phyloP scores from a whole-genome alignment of 2,113 vertebrate genomes.

The Microcebus jonahi region DNA sequence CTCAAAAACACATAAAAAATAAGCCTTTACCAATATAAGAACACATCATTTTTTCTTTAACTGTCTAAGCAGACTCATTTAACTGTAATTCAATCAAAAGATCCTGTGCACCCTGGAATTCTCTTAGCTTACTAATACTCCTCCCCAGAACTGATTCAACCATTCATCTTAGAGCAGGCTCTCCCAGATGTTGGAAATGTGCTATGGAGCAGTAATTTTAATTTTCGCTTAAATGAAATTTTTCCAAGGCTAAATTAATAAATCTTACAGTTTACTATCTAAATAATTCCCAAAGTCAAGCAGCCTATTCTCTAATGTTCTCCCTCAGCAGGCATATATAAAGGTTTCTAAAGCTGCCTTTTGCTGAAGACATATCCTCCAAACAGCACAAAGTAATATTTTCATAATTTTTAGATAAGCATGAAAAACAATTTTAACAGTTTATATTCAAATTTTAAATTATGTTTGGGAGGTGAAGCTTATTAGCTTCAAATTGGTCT shows the following conservation, averaged over 20 bases:
- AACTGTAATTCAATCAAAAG: slow-evolving; percentile 11
- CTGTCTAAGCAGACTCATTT: neutral
- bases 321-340: neutral
- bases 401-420: slow-evolving; percentile 5
- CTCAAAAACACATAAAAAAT: slow-evolving; percentile 33
- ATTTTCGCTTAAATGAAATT: slow-evolving; percentile 9
- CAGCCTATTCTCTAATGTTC: slow-evolving; percentile 23
- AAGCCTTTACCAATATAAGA: neutral
- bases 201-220: neutral
- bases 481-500: neutral
- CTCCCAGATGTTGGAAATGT: neutral
- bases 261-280: slow-evolving; percentile 5
- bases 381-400: slow-evolving; percentile 14
- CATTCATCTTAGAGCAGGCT: neutral
- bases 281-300: slow-evolving; percentile 28
- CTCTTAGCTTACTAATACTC: neutral
- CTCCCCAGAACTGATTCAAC: neutral
- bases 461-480: neutral
- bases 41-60: neutral
- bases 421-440: neutral
- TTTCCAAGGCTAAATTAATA: slow-evolving; percentile 24
- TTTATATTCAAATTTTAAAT: slow-evolving; percentile 25
- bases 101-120: neutral
- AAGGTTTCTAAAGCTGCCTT: slow-evolving; percentile 35
- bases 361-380: slow-evolving; percentile 31